Evolutionary conservation across 2,797 vertebrate genomes (phyloP), one percentile per base, ranked within the genome.

Genomic region (Buceros bicornis): DNA sequence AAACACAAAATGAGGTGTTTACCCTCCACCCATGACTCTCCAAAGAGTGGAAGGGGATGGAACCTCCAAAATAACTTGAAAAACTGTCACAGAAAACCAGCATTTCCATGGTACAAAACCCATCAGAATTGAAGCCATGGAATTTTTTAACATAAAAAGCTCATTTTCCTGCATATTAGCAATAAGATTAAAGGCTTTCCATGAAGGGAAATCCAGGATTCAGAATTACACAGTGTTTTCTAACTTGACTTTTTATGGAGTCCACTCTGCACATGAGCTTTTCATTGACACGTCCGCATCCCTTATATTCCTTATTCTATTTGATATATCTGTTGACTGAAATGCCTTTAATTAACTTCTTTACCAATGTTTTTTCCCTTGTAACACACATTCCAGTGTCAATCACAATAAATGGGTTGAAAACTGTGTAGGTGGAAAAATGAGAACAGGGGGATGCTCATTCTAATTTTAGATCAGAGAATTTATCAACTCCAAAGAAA

Each of bases 401-500:
- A 95, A 66, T 64, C 67, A 91, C 31, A 85, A 93, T 73, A 82
- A 89, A 93, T 0, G 1, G 53, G 35, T 62, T 78, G 85, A 78
- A 95, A 95, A 95, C 64, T 6, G 5, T 16, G 13, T n/a, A 56
- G 37, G 60, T 91, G 58, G 90, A 89, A 89, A 89, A 92, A 64
- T 57, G 26, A 88, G 56, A 71, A 84, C 28, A 91, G 28, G 12
- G 29, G 22, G 90, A 74, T 33, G 26, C 40, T 92, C 82, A 70
- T 80, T 90, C 90, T 57, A 70, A 69, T 84, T 85, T 90, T 85
- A 82, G 61, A 89, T 42, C 48, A 37, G 77, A 87, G 14, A 95
- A 78, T 94, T 95, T 96, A 95, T 95, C 74, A 90, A 67, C 51
- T 78, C 65, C 91, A 62, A 96, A 96, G 45, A 84, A 86, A 95